Evolutionary conservation across 2,888 invertebrate species (phyloP), one percentile per base, ranked within the genome.

Genomic region (Cistogaster globosa): DNA sequence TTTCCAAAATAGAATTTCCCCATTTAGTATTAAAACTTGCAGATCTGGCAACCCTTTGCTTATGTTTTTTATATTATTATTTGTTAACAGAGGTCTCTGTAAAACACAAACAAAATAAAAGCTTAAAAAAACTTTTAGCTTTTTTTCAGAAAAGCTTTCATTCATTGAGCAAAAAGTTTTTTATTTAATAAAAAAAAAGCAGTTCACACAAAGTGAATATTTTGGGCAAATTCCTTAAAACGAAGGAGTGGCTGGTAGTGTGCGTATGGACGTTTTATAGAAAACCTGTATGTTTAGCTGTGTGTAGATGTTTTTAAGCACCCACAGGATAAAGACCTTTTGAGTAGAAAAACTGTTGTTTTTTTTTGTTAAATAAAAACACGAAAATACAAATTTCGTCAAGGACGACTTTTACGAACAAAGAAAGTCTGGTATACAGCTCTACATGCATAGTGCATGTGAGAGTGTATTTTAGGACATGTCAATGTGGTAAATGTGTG

Each of bases 251-350:
- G 11, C 8, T 18, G 67, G 63, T 9, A 26, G 45, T 18, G 6
- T 51, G 45, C 7, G 45, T 60, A n/a, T n/a, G n/a, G n/a, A 20
- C 38, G 45, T 57, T 26, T 3, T 60, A 26, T 48, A 14, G 7
- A 51, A 26, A 57, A 20, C 16, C 18, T 69, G 7, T 57, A 18
- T 6, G 48, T 45, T n/a, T 42, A 32, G 22, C 14, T 55, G 45
- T n/a, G n/a, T 67, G 26, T 42, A 14, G 20, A 18, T 42, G 18
- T 22, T 9, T 14, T 32, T 12, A 48, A 36, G 11, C 78, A 82
- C 69, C 74, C 69, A 85, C 69, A 85, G 85, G 85, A 82, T 85
- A 85, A 85, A 75, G 85, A 85, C 85, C 85, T 85, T 82, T 82
- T 3, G 9, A 48, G 42, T 22, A 38, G 32, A 45, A 71, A 20